A percentile compares a stretch with the other conserved stretches of the same genome.
Evolutionary conservation across 2,113 vertebrate genomes (phyloP).

Genomic region (Actenoides hombroni): DNA sequence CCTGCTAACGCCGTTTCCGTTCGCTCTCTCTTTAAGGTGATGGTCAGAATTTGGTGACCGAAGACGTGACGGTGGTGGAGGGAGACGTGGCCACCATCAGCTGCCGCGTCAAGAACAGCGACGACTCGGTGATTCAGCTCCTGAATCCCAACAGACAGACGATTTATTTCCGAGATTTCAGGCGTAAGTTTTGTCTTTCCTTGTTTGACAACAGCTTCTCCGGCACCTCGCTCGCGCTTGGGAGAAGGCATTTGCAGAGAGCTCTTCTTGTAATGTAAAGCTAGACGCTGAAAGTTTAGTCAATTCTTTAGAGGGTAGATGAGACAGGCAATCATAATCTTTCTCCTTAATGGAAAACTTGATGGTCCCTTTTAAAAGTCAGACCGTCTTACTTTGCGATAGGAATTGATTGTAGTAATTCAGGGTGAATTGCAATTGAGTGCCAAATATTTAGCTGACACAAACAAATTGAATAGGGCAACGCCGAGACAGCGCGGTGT

Average conservation of each 20-base stretch:
- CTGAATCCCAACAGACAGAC: slow-evolving; percentile 97
- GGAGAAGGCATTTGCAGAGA: not conserved
- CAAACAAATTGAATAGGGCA: slow-evolving; percentile 75
- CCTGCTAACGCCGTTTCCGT: accelerated
- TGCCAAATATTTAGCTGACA: slow-evolving; percentile 72
- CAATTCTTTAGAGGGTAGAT: slow-evolving; percentile 42
- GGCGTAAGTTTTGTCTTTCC: slow-evolving; percentile 83
- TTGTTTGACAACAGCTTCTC: not conserved
- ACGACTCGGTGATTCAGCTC: slow-evolving; percentile 97
- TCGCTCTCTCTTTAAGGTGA: slow-evolving; percentile 62
- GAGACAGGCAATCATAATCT: slow-evolving; percentile 78
- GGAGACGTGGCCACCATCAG: slow-evolving; percentile 85
- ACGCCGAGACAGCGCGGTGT: not conserved
- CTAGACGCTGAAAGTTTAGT: slow-evolving; percentile 22
- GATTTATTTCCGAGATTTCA: slow-evolving; percentile 91
- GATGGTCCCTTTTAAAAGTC: slow-evolving; percentile 78
- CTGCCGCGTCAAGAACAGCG: slow-evolving; percentile 89
- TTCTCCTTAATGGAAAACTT: slow-evolving; percentile 85
- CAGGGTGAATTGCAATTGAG: slow-evolving; percentile 77
- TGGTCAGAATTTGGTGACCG: slow-evolving; percentile 93
- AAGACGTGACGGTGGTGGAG: slow-evolving; percentile 84
- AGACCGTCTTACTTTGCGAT: slow-evolving; percentile 78
- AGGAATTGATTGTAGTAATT: slow-evolving; percentile 89
- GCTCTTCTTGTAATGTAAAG: not conserved
- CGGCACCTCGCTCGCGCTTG: not conserved